phyloP scores from a whole-genome alignment of 1,140 invertebrate genomes.

The Drosophila arizonae region DNA sequence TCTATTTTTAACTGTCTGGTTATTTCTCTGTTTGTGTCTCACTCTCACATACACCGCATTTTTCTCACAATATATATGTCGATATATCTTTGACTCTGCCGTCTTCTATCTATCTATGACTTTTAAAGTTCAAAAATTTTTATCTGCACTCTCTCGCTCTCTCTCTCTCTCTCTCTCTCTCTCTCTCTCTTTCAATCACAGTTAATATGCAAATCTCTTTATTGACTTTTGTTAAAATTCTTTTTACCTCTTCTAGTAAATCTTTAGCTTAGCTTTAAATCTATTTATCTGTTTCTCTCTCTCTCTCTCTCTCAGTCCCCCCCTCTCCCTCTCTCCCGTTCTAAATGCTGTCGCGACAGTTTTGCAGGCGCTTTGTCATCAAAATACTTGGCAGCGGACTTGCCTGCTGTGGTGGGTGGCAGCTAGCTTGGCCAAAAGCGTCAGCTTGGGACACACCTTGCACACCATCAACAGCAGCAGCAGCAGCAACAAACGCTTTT shows the following conservation, averaged over 20 bases:
- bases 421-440: constrained; percentile 35
- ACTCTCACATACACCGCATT: no score
- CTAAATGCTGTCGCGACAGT: not conserved
- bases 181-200: not conserved
- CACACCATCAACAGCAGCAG: constrained; percentile 42
- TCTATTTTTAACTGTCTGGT: no score
- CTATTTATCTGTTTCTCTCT: not conserved
- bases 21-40: no score
- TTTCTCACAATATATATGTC: no score
- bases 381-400: constrained; percentile 26
- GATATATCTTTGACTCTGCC: no score
- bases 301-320: not conserved
- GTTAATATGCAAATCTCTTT: not conserved
- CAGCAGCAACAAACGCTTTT: constrained; percentile 33
- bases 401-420: constrained; percentile 39
- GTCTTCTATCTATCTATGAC: no score
- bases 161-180: no score
- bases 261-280: no score
- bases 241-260: not conserved
- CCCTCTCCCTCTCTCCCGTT: not conserved
- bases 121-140: no score
- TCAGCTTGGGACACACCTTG: constrained; percentile 64
- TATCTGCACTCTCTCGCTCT: no score
- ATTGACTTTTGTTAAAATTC: not conserved
- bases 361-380: constrained; percentile 17